These are phyloP conservation scores for Callorhinus ursinus DNA, from an alignment of 2,113 vertebrate genomes.

Conservation along the genomic window DNA sequence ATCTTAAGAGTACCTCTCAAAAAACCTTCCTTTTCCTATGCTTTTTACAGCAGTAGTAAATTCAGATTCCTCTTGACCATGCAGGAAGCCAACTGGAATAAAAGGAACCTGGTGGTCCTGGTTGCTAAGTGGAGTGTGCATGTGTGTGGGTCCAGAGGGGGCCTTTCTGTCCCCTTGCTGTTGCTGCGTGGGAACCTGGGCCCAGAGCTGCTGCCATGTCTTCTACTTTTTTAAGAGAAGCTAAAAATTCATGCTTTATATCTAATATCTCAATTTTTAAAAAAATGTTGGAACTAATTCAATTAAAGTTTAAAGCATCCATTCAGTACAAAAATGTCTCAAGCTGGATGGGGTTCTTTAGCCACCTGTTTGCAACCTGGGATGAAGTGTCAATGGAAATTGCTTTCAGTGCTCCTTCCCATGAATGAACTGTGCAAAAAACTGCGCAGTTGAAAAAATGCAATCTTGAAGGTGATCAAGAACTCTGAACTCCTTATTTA, in stretches of 20 bases:
- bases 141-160: background rate
- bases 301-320: background rate
- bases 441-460: background rate
- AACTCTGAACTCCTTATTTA: background rate
- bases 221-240: background rate
- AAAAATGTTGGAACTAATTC: background rate
- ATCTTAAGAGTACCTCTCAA: background rate
- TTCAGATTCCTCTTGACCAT: background rate
- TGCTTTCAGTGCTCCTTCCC: background rate
- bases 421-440: background rate
- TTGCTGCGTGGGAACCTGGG: background rate
- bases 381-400: background rate
- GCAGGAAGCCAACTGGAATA: background rate
- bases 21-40: background rate
- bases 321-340: background rate
- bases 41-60: background rate
- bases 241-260: background rate
- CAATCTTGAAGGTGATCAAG: background rate
- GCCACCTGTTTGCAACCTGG: fast-evolving
- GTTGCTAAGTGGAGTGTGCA: fast-evolving
- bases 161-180: background rate
- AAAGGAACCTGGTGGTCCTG: background rate
- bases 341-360: background rate
- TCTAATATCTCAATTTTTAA: background rate
- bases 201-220: fast-evolving